A percentile compares a stretch with the other conserved stretches of the same genome.
Conservation (phyloP, 2,113 vertebrate species). For the Terrapene triunguis region DNA sequence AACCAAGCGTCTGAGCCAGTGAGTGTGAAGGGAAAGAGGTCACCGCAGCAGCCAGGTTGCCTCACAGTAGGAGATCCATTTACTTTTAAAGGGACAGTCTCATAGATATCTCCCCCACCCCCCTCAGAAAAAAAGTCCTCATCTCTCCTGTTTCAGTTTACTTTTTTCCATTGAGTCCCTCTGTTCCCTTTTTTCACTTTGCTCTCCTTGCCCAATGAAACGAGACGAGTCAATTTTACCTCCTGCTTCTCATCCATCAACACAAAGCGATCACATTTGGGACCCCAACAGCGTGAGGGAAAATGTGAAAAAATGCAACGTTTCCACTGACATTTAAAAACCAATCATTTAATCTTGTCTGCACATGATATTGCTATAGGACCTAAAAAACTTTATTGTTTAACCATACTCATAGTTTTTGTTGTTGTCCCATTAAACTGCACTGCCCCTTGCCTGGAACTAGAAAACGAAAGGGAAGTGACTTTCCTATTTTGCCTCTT, state of each 20-base stretch:
- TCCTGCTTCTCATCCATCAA: neutral
- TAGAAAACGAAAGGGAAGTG: neutral
- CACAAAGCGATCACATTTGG: neutral
- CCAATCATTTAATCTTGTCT: neutral
- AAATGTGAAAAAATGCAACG: neutral
- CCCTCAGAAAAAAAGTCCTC: neutral
- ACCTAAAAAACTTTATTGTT: neutral
- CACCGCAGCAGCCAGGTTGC: neutral
- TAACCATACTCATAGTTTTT: neutral
- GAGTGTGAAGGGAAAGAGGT: neutral
- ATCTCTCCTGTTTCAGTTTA: neutral
- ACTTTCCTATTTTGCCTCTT: constrained; percentile 40
- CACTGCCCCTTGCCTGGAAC: neutral
- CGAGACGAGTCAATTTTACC: neutral
- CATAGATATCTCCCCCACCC: neutral
- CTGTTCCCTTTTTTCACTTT: neutral
- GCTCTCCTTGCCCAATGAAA: neutral
- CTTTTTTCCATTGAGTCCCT: neutral
- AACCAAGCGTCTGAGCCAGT: neutral
- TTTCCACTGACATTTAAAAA: constrained; percentile 31
- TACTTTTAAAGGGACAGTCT: neutral
- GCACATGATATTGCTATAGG: neutral
- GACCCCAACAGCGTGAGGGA: neutral
- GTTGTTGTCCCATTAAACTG: neutral
- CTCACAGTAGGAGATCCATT: neutral